Evolutionary conservation across 2,113 vertebrate genomes (phyloP).

Genomic region (Donacobius atricapilla): DNA sequence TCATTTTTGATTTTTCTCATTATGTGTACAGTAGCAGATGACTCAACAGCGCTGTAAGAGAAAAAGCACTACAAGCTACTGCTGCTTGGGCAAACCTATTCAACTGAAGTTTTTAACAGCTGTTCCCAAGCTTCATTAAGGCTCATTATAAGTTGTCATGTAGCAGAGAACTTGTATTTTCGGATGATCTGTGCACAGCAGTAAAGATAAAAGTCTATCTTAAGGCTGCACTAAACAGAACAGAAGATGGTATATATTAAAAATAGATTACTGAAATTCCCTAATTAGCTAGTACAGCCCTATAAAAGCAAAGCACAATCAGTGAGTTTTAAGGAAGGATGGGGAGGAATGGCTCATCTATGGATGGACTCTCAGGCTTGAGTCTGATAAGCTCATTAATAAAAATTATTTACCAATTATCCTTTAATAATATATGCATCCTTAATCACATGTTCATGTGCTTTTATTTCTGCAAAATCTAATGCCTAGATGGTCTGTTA

Average conservation of each 20-base stretch:
- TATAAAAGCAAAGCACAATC: conserved; percentile 64
- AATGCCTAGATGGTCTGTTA: neutral
- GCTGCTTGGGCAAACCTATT: conserved; percentile 70
- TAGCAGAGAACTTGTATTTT: conserved; percentile 78
- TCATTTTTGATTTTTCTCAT: conserved; percentile 60
- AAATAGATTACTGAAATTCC: conserved; percentile 78
- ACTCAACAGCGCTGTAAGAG: conserved; percentile 39
- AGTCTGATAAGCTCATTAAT: conserved; percentile 19
- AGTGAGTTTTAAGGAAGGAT: conserved; percentile 60
- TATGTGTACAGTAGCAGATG: conserved; percentile 36
- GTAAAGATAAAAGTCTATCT: conserved; percentile 81
- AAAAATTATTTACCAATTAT: neutral
- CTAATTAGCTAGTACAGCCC: conserved; percentile 72
- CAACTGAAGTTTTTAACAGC: conserved; percentile 74
- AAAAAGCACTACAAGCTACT: conserved; percentile 56
- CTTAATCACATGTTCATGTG: neutral
- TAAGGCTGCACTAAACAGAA: conserved; percentile 80
- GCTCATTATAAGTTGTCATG: conserved; percentile 81
- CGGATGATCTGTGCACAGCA: conserved; percentile 76
- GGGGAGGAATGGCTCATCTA: conserved; percentile 51
- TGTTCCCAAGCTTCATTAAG: conserved; percentile 80
- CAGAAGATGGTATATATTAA: conserved; percentile 77
- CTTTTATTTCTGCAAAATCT: neutral
- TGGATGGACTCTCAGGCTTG: conserved; percentile 49
- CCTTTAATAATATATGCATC: conserved; percentile 11